These are phyloP conservation scores for Procambarus clarkii DNA, from an alignment of 1,140 invertebrate genomes.

Conservation along the genomic window DNA sequence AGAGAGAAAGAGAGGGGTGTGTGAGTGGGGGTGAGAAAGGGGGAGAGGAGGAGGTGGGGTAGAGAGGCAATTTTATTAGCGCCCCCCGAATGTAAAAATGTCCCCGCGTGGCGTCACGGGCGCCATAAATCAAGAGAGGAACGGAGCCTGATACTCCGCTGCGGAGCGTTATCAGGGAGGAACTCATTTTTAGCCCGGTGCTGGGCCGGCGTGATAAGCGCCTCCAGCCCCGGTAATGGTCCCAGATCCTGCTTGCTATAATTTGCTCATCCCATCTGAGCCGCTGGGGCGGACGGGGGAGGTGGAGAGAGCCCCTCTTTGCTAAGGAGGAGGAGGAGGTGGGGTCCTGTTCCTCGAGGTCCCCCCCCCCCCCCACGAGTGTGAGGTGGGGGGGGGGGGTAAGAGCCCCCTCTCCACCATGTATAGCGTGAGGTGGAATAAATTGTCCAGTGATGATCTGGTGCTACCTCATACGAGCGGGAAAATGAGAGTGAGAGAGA, in stretches of 20 bases:
- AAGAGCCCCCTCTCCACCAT: neutral
- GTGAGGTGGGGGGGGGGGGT: too few species aligned
- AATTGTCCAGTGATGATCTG: slow-evolving; percentile 37
- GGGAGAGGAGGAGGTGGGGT: neutral
- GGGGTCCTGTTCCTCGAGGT: too few species aligned
- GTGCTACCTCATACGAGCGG: slow-evolving; percentile 27
- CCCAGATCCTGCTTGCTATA: slow-evolving; percentile 53
- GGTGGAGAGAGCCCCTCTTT: neutral
- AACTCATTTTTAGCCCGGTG: slow-evolving; percentile 54
- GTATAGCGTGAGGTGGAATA: slow-evolving; percentile 45
- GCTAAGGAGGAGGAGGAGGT: neutral
- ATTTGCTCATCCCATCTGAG: slow-evolving; percentile 65
- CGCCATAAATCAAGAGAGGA: slow-evolving; percentile 40
- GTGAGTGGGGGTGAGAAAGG: neutral
- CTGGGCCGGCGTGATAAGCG: slow-evolving; percentile 54
- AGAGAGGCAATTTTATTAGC: slow-evolving; percentile 31
- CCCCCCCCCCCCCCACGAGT: too few species aligned
- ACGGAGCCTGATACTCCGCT: slow-evolving; percentile 3
- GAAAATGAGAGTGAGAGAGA: slow-evolving; percentile 22
- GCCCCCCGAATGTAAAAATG: slow-evolving; percentile 51
- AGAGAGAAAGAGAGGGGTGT: neutral
- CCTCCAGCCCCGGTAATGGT: slow-evolving; percentile 17
- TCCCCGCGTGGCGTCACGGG: slow-evolving; percentile 30
- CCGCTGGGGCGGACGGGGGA: neutral
- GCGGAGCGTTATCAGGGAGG: slow-evolving; percentile 33